phyloP scores from a whole-genome alignment of 2,113 vertebrate species.

The Diphyllodes magnificus region DNA sequence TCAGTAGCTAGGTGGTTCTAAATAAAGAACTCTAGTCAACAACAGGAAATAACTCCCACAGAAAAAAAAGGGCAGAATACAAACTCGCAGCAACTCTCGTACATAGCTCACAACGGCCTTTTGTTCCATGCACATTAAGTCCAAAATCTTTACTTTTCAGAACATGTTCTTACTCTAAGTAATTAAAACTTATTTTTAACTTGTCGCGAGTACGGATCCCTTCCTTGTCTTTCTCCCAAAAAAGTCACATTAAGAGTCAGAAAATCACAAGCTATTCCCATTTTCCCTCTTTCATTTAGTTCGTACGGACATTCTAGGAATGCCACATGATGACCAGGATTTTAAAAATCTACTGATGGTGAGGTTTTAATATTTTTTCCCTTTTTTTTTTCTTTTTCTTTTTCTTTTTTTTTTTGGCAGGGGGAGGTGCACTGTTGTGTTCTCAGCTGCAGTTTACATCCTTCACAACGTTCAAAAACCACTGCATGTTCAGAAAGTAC shows the following conservation, averaged over 20 bases:
- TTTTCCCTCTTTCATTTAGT: not conserved
- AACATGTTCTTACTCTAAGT: constrained; percentile 45
- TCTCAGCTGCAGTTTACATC: constrained; percentile 3
- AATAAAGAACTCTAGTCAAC: constrained; percentile 99
- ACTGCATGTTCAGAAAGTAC: not conserved
- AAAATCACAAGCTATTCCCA: not conserved
- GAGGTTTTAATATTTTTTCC: accelerated
- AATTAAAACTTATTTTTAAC: constrained; percentile 41
- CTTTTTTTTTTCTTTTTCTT: too few relatives aligned
- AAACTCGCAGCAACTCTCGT: constrained; percentile 85
- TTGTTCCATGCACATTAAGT: constrained; percentile 71
- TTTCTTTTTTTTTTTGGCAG: not conserved
- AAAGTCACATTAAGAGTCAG: not conserved
- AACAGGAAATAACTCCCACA: constrained; percentile 99
- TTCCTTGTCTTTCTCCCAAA: not conserved
- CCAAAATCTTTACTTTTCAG: constrained; percentile 69
- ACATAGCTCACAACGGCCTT: constrained; percentile 86
- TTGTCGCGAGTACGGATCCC: not conserved
- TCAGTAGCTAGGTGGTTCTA: constrained; percentile 94
- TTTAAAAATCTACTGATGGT: not conserved
- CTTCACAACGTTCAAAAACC: constrained; percentile 31
- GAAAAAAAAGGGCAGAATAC: constrained; percentile 86
- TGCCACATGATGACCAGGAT: not conserved
- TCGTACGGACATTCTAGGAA: not conserved
- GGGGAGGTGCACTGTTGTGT: not conserved